A percentile compares a stretch with the other conserved stretches of the same genome.
Conservation (phyloP, 2,113 vertebrate genomes). For the Dicerorhinus sumatrensis region DNA sequence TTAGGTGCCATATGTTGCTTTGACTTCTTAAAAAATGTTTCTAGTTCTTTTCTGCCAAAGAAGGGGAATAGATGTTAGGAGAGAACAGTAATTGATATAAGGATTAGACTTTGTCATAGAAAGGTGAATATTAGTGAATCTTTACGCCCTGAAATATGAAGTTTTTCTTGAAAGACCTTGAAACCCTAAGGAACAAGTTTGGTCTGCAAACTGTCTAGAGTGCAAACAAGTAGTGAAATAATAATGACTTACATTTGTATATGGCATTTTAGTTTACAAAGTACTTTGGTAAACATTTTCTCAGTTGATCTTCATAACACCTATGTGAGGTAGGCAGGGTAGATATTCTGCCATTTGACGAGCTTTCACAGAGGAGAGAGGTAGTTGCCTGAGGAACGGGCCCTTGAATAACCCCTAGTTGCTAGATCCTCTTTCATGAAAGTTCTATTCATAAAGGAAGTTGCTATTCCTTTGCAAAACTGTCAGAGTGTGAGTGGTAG, state of each 20-base stretch:
- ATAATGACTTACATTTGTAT: not conserved
- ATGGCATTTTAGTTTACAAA: conserved; percentile 24
- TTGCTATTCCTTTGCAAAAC: conserved; percentile 12
- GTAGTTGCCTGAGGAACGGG: not conserved
- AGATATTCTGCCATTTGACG: not conserved
- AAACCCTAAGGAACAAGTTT: conserved; percentile 25
- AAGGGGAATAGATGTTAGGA: not conserved
- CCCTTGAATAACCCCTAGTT: not conserved
- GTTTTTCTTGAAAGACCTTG: conserved; percentile 39
- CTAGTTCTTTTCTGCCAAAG: conserved; percentile 26
- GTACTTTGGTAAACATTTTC: conserved; percentile 36
- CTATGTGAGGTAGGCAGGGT: conserved; percentile 19
- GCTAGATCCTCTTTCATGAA: not conserved
- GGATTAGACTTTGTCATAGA: not conserved
- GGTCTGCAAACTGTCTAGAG: not conserved
- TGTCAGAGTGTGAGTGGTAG: not conserved
- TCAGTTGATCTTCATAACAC: not conserved
- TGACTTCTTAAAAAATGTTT: conserved; percentile 46
- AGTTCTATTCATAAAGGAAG: not conserved
- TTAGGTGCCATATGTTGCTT: conserved; percentile 9
- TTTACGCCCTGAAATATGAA: not conserved
- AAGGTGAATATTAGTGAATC: not conserved
- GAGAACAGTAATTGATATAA: conserved; percentile 4
- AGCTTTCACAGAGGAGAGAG: not conserved
- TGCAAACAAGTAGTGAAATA: conserved; percentile 34